Evolutionary conservation across 2,888 invertebrate species (phyloP).

Genomic region (Cancer borealis): DNA sequence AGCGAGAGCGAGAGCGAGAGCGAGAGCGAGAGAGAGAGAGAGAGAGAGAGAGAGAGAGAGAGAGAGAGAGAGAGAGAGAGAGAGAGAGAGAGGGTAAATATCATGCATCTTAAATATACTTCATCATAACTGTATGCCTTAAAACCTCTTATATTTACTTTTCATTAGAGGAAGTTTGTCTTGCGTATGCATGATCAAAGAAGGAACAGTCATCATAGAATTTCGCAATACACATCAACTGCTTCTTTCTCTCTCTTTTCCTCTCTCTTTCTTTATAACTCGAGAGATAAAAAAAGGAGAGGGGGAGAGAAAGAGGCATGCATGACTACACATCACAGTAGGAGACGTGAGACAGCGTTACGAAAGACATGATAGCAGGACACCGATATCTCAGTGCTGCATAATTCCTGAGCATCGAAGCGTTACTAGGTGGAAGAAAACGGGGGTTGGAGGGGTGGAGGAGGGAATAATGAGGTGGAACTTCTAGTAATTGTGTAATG

Average conservation of each 20-base stretch:
- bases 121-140: slow-evolving; percentile 32
- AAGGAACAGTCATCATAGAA: not conserved
- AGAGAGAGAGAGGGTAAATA: slow-evolving; percentile 37
- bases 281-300: too few relatives aligned
- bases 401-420: too few relatives aligned
- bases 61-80: slow-evolving; percentile 40
- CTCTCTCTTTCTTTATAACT: too few relatives aligned
- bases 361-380: too few relatives aligned
- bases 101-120: slow-evolving; percentile 17
- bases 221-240: not conserved
- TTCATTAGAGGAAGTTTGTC: slow-evolving; percentile 23
- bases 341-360: too few relatives aligned
- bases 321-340: too few relatives aligned
- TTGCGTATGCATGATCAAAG: slow-evolving; percentile 1
- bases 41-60: not conserved
- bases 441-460: not conserved
- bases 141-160: slow-evolving; percentile 11
- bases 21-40: too few relatives aligned
- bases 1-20: too few relatives aligned
- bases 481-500: too few relatives aligned
- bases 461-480: not conserved
- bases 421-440: not conserved
- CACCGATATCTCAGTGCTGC: too few relatives aligned
- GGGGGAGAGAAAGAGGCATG: not conserved
- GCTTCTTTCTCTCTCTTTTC: too few relatives aligned